phyloP scores from a whole-genome alignment of 1,140 invertebrate species.

The Brachystomella parvula region DNA sequence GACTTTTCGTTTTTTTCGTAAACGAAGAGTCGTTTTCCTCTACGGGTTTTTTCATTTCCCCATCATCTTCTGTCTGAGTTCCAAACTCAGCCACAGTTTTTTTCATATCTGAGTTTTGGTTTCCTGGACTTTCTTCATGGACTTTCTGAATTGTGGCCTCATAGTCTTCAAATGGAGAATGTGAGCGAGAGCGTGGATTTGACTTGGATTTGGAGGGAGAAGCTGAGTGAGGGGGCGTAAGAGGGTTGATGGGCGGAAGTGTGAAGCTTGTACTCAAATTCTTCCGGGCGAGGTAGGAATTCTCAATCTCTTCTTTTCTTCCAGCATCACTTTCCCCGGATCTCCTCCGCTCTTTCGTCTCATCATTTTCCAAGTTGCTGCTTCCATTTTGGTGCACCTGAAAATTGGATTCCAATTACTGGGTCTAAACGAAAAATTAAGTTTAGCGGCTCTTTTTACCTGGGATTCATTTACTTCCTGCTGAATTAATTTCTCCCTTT shows the following conservation, averaged over 20 bases:
- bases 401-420: too few relatives aligned
- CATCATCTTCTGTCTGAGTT: slow-evolving; percentile 57
- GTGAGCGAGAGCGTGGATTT: background rate
- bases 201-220: background rate
- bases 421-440: too few relatives aligned
- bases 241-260: background rate
- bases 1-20: too few relatives aligned
- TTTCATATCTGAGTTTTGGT: background rate
- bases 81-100: slow-evolving; percentile 46
- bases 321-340: too few relatives aligned
- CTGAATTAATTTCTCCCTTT: background rate
- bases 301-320: background rate
- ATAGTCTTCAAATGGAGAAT: background rate
- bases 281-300: background rate
- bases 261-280: background rate
- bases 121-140: background rate
- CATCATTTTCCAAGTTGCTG: too few relatives aligned
- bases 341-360: too few relatives aligned
- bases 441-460: too few relatives aligned
- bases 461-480: background rate
- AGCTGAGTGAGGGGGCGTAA: background rate
- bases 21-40: too few relatives aligned
- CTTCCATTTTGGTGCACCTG: too few relatives aligned
- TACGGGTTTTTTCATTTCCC: too few relatives aligned
- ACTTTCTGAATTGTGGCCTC: background rate